These are phyloP conservation scores for Amiota mariae DNA, from an alignment of 2,888 invertebrate species.

Conservation along the genomic window DNA sequence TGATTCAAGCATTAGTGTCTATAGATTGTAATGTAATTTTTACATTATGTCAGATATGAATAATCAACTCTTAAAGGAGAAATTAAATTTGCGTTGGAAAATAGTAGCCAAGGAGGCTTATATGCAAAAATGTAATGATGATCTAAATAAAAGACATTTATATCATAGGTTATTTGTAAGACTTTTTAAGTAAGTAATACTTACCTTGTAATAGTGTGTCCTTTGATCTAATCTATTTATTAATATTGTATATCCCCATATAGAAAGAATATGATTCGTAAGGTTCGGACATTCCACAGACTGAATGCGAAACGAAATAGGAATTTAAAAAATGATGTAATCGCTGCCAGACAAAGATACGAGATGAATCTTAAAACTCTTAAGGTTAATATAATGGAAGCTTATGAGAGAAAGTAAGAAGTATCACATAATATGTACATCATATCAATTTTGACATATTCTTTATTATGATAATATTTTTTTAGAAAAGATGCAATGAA, in stretches of 20 bases:
- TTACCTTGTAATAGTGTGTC: background rate
- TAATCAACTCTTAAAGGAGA: constrained; percentile 9
- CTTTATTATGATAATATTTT: background rate
- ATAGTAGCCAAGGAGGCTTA: constrained; percentile 42
- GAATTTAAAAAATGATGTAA: no score
- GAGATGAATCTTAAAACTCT: constrained; percentile 34
- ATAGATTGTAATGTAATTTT: background rate
- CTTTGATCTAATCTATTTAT: background rate
- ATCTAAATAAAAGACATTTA: constrained; percentile 53
- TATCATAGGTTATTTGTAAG: constrained; percentile 55
- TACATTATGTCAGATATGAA: constrained; percentile 31
- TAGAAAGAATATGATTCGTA: constrained; percentile 56
- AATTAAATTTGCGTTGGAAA: constrained; percentile 48
- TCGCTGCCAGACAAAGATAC: no score
- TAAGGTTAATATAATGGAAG: constrained; percentile 49
- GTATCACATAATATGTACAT: constrained; percentile 58
- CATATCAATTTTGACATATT: background rate
- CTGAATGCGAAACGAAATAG: constrained; percentile 39
- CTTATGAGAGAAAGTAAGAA: constrained; percentile 61
- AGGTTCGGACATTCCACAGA: constrained; percentile 50
- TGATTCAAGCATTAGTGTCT: no score
- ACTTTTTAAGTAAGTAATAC: constrained; percentile 41
- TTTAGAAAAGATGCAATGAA: constrained; percentile 64
- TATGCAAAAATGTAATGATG: constrained; percentile 49
- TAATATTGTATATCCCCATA: background rate